A percentile compares a stretch with the other conserved stretches of the same genome.
Conservation (phyloP, 2,797 vertebrate genomes). For the Yasuhikotakia modesta region DNA sequence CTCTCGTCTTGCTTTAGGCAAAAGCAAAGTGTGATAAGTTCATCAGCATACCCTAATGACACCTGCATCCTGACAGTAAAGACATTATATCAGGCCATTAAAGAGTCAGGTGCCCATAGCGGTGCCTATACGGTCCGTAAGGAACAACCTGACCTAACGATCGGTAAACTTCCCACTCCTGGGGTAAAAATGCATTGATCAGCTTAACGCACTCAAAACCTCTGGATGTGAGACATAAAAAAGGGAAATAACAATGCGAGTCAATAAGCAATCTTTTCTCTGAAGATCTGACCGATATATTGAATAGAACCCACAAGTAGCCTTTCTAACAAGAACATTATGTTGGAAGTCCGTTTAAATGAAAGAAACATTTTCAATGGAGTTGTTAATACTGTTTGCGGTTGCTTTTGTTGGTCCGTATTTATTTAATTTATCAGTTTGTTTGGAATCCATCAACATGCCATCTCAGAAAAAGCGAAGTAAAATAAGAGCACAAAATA, state of each 20-base stretch:
- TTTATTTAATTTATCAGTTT: conserved; percentile 4
- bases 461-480: not conserved
- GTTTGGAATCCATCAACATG: conserved; percentile 23
- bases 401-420: not conserved
- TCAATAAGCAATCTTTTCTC: conserved; percentile 19
- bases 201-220: conserved; percentile 55
- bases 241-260: conserved; percentile 8
- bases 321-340: conserved; percentile 22
- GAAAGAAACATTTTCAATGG: not conserved
- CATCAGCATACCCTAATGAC: conserved; percentile 26
- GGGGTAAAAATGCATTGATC: conserved; percentile 61
- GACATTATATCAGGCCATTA: conserved; percentile 31
- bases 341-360: conserved; percentile 25
- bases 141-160: conserved; percentile 56
- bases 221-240: conserved; percentile 11
- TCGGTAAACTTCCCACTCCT: conserved; percentile 47
- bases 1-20: conserved; percentile 30
- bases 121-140: conserved; percentile 45
- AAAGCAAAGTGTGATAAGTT: conserved; percentile 39
- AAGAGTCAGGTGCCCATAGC: conserved; percentile 19
- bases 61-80: conserved; percentile 40
- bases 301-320: not conserved
- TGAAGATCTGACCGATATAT: conserved; percentile 6
- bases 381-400: conserved; percentile 4
- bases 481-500: not conserved